Percentiles rank a stretch among this genome's conserved stretches.
Conservation (phyloP, 2,888 invertebrate species). For the Drepana falcataria region DNA sequence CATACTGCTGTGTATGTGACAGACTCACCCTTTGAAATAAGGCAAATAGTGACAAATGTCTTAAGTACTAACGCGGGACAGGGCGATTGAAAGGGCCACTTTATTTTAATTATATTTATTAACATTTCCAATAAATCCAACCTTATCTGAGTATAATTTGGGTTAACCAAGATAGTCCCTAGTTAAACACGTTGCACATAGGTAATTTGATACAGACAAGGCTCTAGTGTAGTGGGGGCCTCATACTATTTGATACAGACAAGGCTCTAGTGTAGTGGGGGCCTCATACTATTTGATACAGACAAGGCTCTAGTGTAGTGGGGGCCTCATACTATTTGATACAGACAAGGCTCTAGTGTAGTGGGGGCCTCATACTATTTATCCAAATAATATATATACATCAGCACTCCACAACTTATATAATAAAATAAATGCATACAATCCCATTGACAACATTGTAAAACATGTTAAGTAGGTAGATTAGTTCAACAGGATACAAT, state of each 20-base stretch:
- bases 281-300: too few species aligned
- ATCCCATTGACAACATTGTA: neutral
- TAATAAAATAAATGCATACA: slow-evolving; percentile 21
- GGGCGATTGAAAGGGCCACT: slow-evolving; percentile 1
- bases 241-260: too few species aligned
- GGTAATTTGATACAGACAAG: neutral
- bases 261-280: too few species aligned
- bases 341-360: neutral
- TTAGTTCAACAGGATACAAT: too few species aligned
- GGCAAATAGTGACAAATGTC: neutral
- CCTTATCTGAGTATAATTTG: slow-evolving; percentile 38
- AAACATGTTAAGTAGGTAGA: neutral
- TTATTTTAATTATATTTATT: slow-evolving; percentile 45
- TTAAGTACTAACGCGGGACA: slow-evolving; percentile 8
- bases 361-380: neutral
- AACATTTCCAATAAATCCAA: slow-evolving; percentile 53
- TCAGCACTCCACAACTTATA: slow-evolving; percentile 6
- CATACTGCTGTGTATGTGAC: too few species aligned
- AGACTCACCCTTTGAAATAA: too few species aligned
- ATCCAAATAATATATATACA: slow-evolving; percentile 4
- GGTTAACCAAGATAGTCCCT: slow-evolving; percentile 30
- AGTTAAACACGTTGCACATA: slow-evolving; percentile 25
- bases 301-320: too few species aligned
- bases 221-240: neutral
- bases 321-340: too few species aligned